Evolutionary conservation across 64 coral and sea anemone genomes (phyloP).

Genomic region (Montipora capricornis): DNA sequence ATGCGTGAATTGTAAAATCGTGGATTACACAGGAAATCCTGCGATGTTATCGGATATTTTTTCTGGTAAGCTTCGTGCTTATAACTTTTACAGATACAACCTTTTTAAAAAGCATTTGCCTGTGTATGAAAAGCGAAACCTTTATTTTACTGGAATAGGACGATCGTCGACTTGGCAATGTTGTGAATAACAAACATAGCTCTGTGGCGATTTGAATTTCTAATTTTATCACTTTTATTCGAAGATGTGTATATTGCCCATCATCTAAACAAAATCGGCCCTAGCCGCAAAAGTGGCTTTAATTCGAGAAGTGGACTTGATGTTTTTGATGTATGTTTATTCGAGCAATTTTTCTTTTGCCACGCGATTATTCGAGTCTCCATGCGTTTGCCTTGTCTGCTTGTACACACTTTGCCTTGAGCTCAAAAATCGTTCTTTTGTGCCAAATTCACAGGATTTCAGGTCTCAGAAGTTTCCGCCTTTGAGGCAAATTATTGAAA

Average conservation of each 20-base stretch:
- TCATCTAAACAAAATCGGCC: conserved; percentile 11
- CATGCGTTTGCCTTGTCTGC: not conserved
- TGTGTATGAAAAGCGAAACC: conserved; percentile 26
- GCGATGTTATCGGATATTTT: conserved; percentile 24
- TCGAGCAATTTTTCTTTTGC: not conserved
- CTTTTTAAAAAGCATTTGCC: conserved; percentile 25
- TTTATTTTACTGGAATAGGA: conserved; percentile 47
- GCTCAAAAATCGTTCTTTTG: not conserved
- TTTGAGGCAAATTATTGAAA: conserved; percentile 8
- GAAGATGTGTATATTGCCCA: conserved; percentile 54
- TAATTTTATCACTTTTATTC: conserved; percentile 79
- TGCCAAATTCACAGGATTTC: not conserved
- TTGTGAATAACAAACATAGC: conserved; percentile 84
- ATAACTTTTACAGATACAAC: not conserved
- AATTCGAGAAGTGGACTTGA: not conserved
- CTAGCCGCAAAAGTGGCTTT: not conserved
- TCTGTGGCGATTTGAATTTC: conserved; percentile 60
- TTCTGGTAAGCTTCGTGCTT: not conserved
- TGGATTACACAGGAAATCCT: conserved; percentile 11
- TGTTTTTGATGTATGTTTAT: not conserved
- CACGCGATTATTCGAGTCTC: not conserved
- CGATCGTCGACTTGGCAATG: conserved; percentile 58
- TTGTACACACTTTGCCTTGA: not conserved
- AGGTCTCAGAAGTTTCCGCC: conserved; percentile 3
- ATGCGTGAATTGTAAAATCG: conserved; percentile 59